Evolutionary conservation across 1,140 invertebrate genomes (phyloP).

Genomic region (Brevipalpus yothersi): DNA sequence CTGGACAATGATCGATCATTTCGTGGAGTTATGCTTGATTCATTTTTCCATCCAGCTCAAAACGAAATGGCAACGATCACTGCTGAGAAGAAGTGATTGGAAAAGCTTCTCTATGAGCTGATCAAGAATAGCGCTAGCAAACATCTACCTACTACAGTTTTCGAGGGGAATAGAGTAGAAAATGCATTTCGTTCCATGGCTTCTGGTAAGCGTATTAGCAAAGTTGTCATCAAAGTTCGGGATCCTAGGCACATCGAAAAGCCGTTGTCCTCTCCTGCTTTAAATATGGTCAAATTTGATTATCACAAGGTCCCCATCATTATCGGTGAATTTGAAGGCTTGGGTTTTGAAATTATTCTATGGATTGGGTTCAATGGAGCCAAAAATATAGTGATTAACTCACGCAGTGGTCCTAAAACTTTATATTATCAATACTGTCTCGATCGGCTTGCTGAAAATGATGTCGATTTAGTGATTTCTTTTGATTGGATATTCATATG

Average conservation of each 20-base stretch:
- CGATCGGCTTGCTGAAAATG: conserved; percentile 34
- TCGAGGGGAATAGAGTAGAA: conserved; percentile 57
- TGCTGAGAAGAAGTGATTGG: conserved; percentile 43
- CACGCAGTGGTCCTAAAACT: conserved; percentile 54
- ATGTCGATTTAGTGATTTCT: conserved; percentile 40
- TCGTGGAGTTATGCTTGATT: conserved; percentile 81
- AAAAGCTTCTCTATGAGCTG: conserved; percentile 47
- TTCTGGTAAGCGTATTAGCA: conserved; percentile 88
- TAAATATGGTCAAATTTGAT: conserved; percentile 40
- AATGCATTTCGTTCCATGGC: conserved; percentile 86
- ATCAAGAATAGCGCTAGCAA: conserved; percentile 55
- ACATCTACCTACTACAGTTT: conserved; percentile 56
- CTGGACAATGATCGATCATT: conserved; percentile 73
- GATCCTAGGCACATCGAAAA: conserved; percentile 25
- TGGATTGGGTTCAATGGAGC: conserved; percentile 71
- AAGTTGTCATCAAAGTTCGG: conserved; percentile 34
- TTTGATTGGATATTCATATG: conserved; percentile 78
- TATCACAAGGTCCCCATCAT: conserved; percentile 64
- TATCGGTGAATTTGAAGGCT: conserved; percentile 67
- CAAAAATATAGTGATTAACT: conserved; percentile 54
- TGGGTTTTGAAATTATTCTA: conserved; percentile 68
- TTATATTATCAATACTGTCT: conserved; percentile 41
- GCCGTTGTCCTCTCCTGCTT: conserved; percentile 28
- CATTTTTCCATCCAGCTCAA: conserved; percentile 37
- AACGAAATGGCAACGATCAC: conserved; percentile 27